These are phyloP conservation scores for Acanthopagrus latus DNA, from an alignment of 2,797 vertebrate genomes.

Conservation along the genomic window DNA sequence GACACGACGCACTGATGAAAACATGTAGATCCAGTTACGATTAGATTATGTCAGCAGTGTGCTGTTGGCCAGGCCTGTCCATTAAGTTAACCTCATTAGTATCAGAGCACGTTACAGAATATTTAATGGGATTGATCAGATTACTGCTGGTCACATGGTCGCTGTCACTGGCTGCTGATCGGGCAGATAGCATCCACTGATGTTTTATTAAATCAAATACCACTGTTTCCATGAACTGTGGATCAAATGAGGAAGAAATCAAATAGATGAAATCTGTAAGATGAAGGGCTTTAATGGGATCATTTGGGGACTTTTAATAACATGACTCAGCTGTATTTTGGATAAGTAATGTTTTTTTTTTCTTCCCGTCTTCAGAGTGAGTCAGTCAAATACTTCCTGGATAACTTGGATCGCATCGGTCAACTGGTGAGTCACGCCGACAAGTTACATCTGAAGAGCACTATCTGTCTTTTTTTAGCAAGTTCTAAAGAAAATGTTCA, in stretches of 20 bases:
- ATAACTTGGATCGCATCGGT: constrained; percentile 96
- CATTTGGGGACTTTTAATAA: constrained; percentile 24
- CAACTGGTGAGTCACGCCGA: constrained; percentile 90
- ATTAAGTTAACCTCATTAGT: background rate
- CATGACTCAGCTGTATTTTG: constrained; percentile 27
- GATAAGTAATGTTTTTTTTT: constrained; percentile 23
- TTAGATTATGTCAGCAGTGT: background rate
- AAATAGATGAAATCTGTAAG: constrained; percentile 23
- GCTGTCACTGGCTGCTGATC: background rate
- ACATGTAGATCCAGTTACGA: background rate
- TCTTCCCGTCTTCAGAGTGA: constrained; percentile 89
- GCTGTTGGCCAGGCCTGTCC: background rate
- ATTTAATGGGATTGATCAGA: constrained; percentile 28
- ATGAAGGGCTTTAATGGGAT: constrained; percentile 33
- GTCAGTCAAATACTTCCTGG: constrained; percentile 98
- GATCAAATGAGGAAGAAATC: constrained; percentile 29
- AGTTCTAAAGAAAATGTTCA: background rate
- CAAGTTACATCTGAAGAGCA: background rate
- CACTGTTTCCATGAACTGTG: constrained; percentile 24
- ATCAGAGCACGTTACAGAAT: background rate
- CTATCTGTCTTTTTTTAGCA: background rate
- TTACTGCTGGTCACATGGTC: constrained; percentile 42
- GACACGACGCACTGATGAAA: background rate
- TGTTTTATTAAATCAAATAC: constrained; percentile 56
- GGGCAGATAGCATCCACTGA: constrained; percentile 4